A percentile compares a stretch with the other conserved stretches of the same genome.
phyloP scores from a whole-genome alignment of 1,140 invertebrate species.

The Monomorium pharaonis region DNA sequence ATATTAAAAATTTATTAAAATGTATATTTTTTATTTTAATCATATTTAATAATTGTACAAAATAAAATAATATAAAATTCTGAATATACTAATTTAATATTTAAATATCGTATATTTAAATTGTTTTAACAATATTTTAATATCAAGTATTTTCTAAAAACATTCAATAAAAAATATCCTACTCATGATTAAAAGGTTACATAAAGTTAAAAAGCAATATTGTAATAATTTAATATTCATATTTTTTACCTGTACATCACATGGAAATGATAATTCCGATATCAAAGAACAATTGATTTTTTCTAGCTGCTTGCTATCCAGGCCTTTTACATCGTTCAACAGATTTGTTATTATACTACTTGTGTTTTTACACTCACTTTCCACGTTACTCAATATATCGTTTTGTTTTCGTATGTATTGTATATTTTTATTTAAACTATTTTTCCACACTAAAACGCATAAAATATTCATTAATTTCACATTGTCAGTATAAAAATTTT shows the following conservation, averaged over 20 bases:
- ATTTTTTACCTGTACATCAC: slow-evolving; percentile 71
- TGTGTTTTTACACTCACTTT: slow-evolving; percentile 58
- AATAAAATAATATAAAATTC: no score
- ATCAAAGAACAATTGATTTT: slow-evolving; percentile 66
- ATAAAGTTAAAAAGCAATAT: background rate
- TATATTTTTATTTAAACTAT: slow-evolving; percentile 56
- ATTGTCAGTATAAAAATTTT: background rate
- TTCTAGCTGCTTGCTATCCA: slow-evolving; percentile 70
- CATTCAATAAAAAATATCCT: no score
- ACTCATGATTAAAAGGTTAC: background rate
- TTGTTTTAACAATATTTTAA: no score
- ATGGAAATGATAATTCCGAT: slow-evolving; percentile 69
- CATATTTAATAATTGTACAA: no score
- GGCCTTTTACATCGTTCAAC: slow-evolving; percentile 60
- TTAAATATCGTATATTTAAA: no score
- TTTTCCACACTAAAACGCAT: slow-evolving; percentile 76
- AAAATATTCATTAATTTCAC: slow-evolving; percentile 15
- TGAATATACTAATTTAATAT: no score
- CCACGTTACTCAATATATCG: slow-evolving; percentile 58
- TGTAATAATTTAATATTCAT: background rate
- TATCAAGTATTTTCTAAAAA: no score
- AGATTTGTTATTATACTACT: slow-evolving; percentile 68
- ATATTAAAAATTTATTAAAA: no score
- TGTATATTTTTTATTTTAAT: no score
- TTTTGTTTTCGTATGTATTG: slow-evolving; percentile 57